Evolutionary conservation across 2,888 invertebrate genomes (phyloP).

Genomic region (Eristalis pertinax): DNA sequence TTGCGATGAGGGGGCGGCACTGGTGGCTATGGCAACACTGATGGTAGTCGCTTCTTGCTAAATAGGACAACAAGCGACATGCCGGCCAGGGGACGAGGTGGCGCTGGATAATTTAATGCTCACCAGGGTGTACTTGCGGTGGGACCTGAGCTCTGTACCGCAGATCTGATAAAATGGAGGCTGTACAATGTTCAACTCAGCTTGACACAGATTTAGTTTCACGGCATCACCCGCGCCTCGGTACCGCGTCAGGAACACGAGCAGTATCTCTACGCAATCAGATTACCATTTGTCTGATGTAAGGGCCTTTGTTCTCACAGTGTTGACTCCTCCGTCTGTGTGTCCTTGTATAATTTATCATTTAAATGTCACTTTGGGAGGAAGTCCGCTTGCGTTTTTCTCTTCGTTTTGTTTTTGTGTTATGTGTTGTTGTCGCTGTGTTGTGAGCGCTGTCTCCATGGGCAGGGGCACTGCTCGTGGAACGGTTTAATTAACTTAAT

Average conservation of each 20-base stretch:
- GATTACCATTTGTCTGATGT: conserved; percentile 34
- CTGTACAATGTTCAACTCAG: conserved; percentile 11
- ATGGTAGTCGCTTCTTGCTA: background rate
- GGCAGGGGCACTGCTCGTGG: background rate
- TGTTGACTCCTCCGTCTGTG: background rate
- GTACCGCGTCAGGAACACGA: background rate
- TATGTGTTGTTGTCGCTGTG: background rate
- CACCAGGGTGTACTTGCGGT: conserved; percentile 36
- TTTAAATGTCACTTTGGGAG: conserved; percentile 29
- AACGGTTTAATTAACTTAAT: conserved; percentile 61
- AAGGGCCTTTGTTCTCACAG: background rate
- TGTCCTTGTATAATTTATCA: conserved; percentile 40
- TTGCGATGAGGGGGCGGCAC: background rate
- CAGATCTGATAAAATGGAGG: conserved; percentile 42
- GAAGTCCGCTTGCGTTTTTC: background rate
- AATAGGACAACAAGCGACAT: conserved; percentile 9
- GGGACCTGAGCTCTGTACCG: background rate
- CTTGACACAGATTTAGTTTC: conserved; percentile 25
- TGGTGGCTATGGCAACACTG: background rate
- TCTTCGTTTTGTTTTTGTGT: background rate
- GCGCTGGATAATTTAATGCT: conserved; percentile 46
- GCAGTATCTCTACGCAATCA: conserved; percentile 18
- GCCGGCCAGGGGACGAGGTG: conserved; percentile 1
- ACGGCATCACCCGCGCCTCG: background rate
- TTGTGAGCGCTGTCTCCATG: background rate